Conservation (phyloP, 2,113 vertebrate genomes). For the Balaeniceps rex region DNA sequence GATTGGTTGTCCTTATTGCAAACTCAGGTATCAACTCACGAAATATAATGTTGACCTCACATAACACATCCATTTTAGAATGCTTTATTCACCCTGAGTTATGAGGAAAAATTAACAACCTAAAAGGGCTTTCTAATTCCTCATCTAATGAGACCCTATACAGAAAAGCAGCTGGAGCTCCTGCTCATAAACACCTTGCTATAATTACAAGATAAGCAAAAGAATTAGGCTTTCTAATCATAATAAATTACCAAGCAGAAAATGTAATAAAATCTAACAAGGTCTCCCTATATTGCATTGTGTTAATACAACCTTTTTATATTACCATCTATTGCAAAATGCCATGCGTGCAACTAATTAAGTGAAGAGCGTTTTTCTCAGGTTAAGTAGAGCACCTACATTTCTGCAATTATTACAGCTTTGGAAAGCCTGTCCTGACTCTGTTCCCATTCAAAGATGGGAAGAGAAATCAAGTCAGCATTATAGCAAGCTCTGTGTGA, state of each 20-base stretch:
- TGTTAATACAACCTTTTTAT: background rate
- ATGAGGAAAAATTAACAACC: background rate
- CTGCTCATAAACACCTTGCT: background rate
- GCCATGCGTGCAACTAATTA: background rate
- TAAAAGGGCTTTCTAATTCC: background rate
- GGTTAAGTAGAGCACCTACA: background rate
- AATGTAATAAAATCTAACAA: conserved; percentile 4
- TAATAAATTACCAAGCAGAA: background rate
- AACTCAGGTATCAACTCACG: background rate
- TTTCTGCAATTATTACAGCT: background rate
- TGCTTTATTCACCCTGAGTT: background rate
- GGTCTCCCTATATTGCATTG: background rate
- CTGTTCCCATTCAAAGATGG: background rate
- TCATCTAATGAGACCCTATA: background rate
- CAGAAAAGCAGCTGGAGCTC: conserved; percentile 20
- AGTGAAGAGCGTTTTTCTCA: background rate
- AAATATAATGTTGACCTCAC: background rate
- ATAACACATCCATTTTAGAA: background rate
- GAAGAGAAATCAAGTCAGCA: background rate
- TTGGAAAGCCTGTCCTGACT: background rate
- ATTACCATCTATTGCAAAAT: background rate
- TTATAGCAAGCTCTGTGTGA: background rate
- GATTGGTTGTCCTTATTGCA: background rate
- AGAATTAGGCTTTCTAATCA: background rate
- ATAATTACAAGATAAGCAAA: conserved; percentile 36